phyloP scores from a whole-genome alignment of 2,888 invertebrate species.

The Coelopa pilipes region DNA sequence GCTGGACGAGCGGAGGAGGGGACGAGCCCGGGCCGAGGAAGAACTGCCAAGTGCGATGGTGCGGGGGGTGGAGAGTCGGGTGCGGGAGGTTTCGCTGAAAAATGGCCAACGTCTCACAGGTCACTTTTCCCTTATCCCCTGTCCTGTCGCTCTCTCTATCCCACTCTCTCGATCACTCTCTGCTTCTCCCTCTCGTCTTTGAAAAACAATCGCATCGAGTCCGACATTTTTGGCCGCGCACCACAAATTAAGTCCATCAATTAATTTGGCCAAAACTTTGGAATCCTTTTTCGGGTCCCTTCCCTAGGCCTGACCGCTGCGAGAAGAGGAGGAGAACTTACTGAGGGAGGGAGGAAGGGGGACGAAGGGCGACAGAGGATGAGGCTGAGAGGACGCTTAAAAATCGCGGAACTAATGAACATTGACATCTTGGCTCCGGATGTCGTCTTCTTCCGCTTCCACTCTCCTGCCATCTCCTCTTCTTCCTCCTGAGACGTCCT shows the following conservation, averaged over 20 bases:
- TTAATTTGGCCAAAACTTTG: slow-evolving; percentile 22
- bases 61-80: no score
- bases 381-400: background rate
- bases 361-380: background rate
- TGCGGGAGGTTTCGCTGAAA: no score
- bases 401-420: slow-evolving; percentile 16
- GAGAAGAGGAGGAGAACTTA: background rate
- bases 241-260: slow-evolving; percentile 32
- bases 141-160: background rate
- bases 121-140: no score
- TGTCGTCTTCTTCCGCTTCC: no score
- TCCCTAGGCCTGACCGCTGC: background rate
- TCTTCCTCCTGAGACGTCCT: no score
- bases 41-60: no score
- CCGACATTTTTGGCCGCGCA: slow-evolving; percentile 7
- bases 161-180: background rate
- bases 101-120: no score
- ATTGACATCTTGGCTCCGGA: slow-evolving; percentile 19
- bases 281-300: background rate
- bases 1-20: no score
- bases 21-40: no score
- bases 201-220: slow-evolving; percentile 20
- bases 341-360: background rate
- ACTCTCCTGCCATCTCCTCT: no score
- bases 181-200: background rate